Evolutionary conservation across 1,140 invertebrate genomes (phyloP).

Genomic region (Latrodectus geometricus): DNA sequence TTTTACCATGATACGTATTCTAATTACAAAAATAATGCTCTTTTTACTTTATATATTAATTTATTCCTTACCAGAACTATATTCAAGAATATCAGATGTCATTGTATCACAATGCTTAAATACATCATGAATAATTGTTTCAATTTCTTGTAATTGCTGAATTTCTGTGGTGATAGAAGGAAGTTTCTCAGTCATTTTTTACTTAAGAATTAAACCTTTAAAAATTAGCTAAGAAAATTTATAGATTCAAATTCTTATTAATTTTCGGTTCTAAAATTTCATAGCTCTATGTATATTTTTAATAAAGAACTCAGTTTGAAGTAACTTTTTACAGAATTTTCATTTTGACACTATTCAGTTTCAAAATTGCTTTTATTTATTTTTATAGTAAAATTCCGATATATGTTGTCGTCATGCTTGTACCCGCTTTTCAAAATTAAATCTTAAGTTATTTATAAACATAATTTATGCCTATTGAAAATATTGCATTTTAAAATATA

Average conservation of each 20-base stretch:
- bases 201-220: background rate
- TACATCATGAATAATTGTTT: background rate
- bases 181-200: background rate
- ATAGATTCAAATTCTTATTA: background rate
- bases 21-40: background rate
- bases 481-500: too few species aligned
- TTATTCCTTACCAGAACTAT: background rate
- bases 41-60: background rate
- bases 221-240: background rate
- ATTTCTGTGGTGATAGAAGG: background rate
- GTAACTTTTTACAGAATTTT: too few species aligned
- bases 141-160: background rate
- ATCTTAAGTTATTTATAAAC: too few species aligned
- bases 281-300: background rate
- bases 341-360: background rate
- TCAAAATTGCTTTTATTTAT: background rate
- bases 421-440: too few species aligned
- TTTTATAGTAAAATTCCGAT: too few species aligned
- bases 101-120: constrained; percentile 1
- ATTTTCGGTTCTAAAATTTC: background rate
- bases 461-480: too few species aligned
- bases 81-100: constrained; percentile 16
- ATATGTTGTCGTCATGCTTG: too few species aligned
- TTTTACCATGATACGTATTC: background rate
- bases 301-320: background rate